Conservation (phyloP, 2,113 vertebrate genomes). For the Prunella himalayana region DNA sequence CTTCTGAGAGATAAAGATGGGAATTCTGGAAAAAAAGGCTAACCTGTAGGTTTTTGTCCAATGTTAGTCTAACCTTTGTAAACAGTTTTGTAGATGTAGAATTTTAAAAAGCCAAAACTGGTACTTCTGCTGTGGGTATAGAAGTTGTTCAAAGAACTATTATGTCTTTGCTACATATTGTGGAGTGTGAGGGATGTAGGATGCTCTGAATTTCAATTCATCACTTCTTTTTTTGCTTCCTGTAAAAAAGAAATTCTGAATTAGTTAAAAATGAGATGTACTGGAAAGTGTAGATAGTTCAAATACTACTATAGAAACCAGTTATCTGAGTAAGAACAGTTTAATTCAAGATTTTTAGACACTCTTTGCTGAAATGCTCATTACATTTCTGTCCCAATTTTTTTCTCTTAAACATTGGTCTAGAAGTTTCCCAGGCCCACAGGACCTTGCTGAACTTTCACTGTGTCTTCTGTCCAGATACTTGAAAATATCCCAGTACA, state of each 20-base stretch:
- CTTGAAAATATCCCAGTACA: neutral
- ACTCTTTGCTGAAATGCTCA: neutral
- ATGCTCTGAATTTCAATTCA: neutral
- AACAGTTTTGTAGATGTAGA: neutral
- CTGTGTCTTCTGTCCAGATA: neutral
- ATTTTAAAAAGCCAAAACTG: neutral
- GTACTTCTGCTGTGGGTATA: neutral
- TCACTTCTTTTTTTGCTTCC: neutral
- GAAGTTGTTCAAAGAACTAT: neutral
- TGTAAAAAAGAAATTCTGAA: neutral
- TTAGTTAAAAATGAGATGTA: neutral
- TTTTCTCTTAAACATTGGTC: neutral
- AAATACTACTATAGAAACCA: neutral
- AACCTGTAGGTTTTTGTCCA: neutral
- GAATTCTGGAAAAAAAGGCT: neutral
- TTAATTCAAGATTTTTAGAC: neutral
- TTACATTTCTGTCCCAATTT: neutral
- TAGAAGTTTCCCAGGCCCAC: neutral
- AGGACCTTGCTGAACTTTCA: neutral
- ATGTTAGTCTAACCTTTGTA: neutral
- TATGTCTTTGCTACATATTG: neutral
- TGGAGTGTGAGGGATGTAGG: neutral
- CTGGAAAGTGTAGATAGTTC: neutral
- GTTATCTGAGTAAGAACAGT: neutral
- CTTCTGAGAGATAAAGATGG: neutral